Evolutionary conservation across 2,113 vertebrate species (phyloP).

Genomic region (Oreotragus oreotragus): DNA sequence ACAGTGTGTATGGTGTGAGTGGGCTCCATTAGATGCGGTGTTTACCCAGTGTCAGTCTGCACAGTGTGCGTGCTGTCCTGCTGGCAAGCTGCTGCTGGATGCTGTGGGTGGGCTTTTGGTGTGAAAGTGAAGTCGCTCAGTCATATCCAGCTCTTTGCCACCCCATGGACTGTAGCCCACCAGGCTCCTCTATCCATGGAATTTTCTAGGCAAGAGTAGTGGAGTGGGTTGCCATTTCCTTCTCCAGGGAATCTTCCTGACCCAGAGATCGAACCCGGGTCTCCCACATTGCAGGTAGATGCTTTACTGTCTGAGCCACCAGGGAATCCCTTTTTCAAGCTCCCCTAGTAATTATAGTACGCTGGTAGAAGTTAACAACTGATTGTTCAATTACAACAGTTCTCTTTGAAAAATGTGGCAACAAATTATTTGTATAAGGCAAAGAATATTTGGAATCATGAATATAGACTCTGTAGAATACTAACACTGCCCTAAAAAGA

Average conservation of each 20-base stretch:
- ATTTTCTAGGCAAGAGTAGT: not conserved
- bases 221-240: not conserved
- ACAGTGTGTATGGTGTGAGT: fast-evolving
- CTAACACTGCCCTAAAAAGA: not conserved
- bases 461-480: not conserved
- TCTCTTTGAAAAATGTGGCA: not conserved
- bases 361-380: not conserved
- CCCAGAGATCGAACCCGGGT: not conserved
- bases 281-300: not conserved
- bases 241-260: not conserved
- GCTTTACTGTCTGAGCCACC: not conserved
- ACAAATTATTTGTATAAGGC: not conserved
- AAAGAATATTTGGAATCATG: not conserved
- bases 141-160: not conserved
- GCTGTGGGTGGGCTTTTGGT: not conserved
- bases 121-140: not conserved
- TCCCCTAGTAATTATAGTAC: not conserved
- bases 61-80: not conserved
- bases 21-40: not conserved
- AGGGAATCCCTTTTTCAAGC: not conserved
- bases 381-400: not conserved
- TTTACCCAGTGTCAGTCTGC: not conserved
- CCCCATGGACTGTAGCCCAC: not conserved
- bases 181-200: not conserved
- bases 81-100: not conserved